Evolutionary conservation across 2,888 invertebrate species (phyloP).

Genomic region (Zootermopsis nevadensis): DNA sequence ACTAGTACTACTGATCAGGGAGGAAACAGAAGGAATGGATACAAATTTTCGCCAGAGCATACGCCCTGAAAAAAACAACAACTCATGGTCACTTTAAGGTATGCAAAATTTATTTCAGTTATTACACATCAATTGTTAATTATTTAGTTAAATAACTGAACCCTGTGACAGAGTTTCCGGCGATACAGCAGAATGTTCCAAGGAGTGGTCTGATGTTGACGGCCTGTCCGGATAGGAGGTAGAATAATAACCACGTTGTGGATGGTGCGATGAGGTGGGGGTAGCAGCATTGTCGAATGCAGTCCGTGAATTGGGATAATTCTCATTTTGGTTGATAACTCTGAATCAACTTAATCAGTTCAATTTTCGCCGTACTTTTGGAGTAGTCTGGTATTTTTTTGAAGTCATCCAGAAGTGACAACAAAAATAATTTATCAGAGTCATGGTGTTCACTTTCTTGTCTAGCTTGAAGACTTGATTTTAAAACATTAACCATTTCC

Average conservation of each 20-base stretch:
- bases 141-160: no score
- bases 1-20: background rate
- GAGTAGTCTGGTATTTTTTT: background rate
- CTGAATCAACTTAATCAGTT: background rate
- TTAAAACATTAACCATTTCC: slow-evolving; percentile 7
- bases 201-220: slow-evolving; percentile 3
- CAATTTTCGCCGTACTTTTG: slow-evolving; percentile 26
- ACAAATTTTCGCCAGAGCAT: no score
- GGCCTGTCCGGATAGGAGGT: no score
- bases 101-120: background rate
- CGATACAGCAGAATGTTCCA: no score
- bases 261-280: background rate
- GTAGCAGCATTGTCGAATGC: slow-evolving; percentile 14
- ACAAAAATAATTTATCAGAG: slow-evolving; percentile 32
- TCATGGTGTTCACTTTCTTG: background rate
- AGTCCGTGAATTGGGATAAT: no score
- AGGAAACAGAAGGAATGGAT: slow-evolving; percentile 25
- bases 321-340: background rate
- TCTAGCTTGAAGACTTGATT: background rate
- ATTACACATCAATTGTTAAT: background rate
- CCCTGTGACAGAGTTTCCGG: no score
- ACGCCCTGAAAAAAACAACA: slow-evolving; percentile 18
- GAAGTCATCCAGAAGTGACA: slow-evolving; percentile 16
- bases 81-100: background rate
- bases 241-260: background rate